These are phyloP conservation scores for Callospermophilus lateralis DNA, from an alignment of 2,113 vertebrate genomes.

Conservation along the genomic window DNA sequence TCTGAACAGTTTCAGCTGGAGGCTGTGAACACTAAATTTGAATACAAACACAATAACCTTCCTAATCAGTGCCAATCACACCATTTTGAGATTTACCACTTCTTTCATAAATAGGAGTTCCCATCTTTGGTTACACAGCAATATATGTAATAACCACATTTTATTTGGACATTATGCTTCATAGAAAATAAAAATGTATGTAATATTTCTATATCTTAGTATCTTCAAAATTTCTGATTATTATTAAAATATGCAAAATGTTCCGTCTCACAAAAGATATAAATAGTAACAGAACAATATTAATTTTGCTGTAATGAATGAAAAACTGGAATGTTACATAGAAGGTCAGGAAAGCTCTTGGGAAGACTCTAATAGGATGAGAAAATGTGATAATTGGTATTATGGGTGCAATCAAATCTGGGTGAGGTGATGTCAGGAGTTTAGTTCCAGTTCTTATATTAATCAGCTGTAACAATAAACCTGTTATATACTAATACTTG, in stretches of 20 bases:
- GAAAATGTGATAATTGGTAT: not conserved
- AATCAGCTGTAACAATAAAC: not conserved
- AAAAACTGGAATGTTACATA: not conserved
- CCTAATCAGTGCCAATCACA: not conserved
- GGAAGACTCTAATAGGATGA: not conserved
- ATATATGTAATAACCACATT: not conserved
- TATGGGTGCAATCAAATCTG: not conserved
- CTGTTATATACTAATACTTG: not conserved
- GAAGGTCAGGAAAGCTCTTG: not conserved
- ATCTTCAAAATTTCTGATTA: not conserved
- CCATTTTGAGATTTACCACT: not conserved
- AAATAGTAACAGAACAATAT: not conserved
- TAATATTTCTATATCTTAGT: not conserved
- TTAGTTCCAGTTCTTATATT: not conserved
- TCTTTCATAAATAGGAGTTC: not conserved
- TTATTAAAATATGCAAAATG: slow-evolving; percentile 33
- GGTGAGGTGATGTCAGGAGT: not conserved
- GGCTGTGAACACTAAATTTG: not conserved
- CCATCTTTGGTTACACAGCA: slow-evolving; percentile 8
- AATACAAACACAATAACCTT: not conserved
- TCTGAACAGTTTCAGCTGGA: not conserved
- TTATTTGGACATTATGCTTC: not conserved
- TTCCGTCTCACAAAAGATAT: not conserved
- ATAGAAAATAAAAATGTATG: not conserved
- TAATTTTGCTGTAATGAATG: not conserved